Evolutionary conservation across 2,113 vertebrate species (phyloP).

Genomic region (Macroglossus sobrinus): DNA sequence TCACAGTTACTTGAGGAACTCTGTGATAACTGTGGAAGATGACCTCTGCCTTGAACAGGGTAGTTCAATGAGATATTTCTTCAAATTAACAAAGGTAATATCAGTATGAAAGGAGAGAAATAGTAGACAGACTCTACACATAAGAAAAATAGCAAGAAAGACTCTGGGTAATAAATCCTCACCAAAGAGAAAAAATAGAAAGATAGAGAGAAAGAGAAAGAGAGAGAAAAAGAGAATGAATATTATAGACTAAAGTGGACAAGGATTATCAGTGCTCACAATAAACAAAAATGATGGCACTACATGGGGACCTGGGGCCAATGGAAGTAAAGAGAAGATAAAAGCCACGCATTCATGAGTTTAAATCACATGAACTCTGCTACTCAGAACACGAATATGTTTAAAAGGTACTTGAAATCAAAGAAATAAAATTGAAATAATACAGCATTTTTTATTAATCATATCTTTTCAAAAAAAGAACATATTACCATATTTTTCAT

Average conservation of each 20-base stretch:
- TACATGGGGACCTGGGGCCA: not conserved
- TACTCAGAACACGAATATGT: not conserved
- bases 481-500: not conserved
- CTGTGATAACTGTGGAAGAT: not conserved
- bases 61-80: not conserved
- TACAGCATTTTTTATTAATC: not conserved
- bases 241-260: not conserved
- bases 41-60: not conserved
- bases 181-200: not conserved
- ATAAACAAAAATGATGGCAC: not conserved
- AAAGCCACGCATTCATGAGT: not conserved
- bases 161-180: not conserved
- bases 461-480: not conserved
- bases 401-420: not conserved
- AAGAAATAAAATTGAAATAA: not conserved
- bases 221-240: not conserved
- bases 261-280: not conserved
- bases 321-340: not conserved
- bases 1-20: not conserved
- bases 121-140: not conserved
- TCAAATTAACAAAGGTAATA: not conserved
- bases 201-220: accelerated
- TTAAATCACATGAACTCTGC: not conserved
- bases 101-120: not conserved
- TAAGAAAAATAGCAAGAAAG: not conserved